Evolutionary conservation across 2,113 vertebrate species (phyloP), one percentile per base, ranked within the genome.

Genomic region (Noturus placidus): DNA sequence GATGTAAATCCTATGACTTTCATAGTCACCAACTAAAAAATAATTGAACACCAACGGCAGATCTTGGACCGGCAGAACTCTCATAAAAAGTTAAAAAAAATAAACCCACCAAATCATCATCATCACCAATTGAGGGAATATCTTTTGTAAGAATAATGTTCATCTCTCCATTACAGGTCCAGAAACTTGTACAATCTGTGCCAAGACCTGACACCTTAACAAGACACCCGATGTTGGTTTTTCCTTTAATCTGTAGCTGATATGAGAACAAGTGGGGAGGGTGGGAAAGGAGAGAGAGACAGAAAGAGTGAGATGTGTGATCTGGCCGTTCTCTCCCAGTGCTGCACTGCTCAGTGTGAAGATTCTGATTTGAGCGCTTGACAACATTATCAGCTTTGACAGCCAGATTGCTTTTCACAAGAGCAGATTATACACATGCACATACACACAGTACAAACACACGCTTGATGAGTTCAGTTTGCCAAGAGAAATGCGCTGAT

Each of bases 361-460:
- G 92, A 93, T 93, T 94, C 93, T 87, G 90, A 77, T 89, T 89
- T 92, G 90, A 91, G 90, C 82, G 89, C 92, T 93, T 95, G 94
- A 95, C 94, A 93, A 94, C 93, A 94, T 95, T 93, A 95, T 96
- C 93, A 87, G 89, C 92, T 89, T 86, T 94, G 94, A 95, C 94
- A 94, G 94, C 91, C 94, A 95, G 93, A 94, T 93, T 94, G 94
- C 95, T 94, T 95, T 94, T 94, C 93, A 94, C 93, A 92, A 93
- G 93, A 93, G 90, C 93, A 94, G 93, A 94, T 94, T 94, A 88
- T 74, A 88, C 90, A 83, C 69, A 46, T 52, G 81, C 87, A 88
- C 86, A 86, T 59, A 89, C 83, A 87, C 86, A 84, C 86, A 38
- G n/a, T 77, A 86, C 78, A 90, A 80, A 77, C 82, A 87, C 67